Evolutionary conservation across 37 sponge, comb jelly and placozoan genomes (phyloP).

Genomic region (Ianthella basta): DNA sequence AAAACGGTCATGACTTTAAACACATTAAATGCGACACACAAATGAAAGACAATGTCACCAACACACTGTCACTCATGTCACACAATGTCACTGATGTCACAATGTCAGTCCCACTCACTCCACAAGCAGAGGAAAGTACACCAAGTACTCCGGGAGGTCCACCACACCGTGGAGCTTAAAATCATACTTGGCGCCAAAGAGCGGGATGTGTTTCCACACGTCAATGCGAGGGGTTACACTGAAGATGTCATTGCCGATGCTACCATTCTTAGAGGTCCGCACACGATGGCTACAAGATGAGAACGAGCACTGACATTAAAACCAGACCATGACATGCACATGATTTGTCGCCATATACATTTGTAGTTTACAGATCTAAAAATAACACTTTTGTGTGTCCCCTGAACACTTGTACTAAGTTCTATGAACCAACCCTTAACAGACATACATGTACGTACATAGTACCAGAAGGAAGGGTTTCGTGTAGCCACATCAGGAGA

Average conservation of each 20-base stretch:
- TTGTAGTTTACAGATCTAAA: not conserved
- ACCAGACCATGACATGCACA: not conserved
- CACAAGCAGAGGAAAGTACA: constrained; percentile 91
- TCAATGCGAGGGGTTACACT: constrained; percentile 47
- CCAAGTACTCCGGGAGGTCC: constrained; percentile 91
- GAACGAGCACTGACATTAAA: not conserved
- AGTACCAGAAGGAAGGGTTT: too few relatives aligned
- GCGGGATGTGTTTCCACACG: constrained; percentile 48
- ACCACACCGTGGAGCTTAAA: constrained; percentile 95
- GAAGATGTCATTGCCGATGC: constrained; percentile 54
- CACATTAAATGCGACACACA: too few relatives aligned
- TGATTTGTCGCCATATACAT: not conserved
- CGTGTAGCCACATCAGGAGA: too few relatives aligned
- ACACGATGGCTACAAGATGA: constrained; percentile 28
- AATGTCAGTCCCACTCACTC: constrained; percentile 43
- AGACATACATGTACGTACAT: not conserved
- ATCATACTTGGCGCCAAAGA: constrained; percentile 94
- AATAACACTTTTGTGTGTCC: not conserved
- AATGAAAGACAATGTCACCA: too few relatives aligned
- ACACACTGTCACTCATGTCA: not conserved
- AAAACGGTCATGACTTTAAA: too few relatives aligned
- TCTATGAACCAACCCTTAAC: not conserved
- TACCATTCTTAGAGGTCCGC: constrained; percentile 22
- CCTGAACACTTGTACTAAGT: too few relatives aligned
- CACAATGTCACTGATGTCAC: not conserved